Evolutionary conservation across 2,888 invertebrate genomes (phyloP), one percentile per base, ranked within the genome.

Genomic region (Archips xylosteana): DNA sequence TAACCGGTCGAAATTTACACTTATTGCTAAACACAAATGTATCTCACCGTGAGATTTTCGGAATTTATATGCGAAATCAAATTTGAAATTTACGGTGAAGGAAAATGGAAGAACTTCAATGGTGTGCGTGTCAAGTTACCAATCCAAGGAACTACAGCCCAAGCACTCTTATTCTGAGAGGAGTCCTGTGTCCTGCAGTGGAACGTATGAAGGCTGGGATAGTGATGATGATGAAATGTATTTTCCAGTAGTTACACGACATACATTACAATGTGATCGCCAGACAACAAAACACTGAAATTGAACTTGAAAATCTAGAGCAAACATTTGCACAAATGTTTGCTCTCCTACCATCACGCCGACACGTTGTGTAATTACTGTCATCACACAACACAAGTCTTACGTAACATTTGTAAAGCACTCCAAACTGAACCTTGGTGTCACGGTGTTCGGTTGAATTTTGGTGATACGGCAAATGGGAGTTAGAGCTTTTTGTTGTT

Each of bases 241-340:
- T 2, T 6, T 49, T 49, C n/a, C 2, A 57, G 57, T 32, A 32
- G 23, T 2, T 32, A 57, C 15, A 8, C 10, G 6, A 15, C 15
- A 54, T 36, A 36, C n/a, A 6, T 39, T 23, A 23, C 23, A 23
- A 60, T 60, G 39, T 60, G n/a, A 60, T 59, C 32, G 13, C 39
- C 2, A 60, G 36, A 60, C 34, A 36, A 60, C n/a, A 34, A 51
- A 57, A 32, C 49, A 32, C 49, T 71, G 71, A 67, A 66, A 61
- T 67, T 71, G 71, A 71, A 71, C 71, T 71, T 71, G 71, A 61
- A 67, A 71, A 54, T 60, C 49, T 13, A 45, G 42, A 66, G 66
- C 60, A 66, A 71, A 71, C 54, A 51, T 71, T 71, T 71, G 71
- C 15, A 1, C 42, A 45, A 49, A 42, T 61, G 61, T 65, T 39